A percentile compares a stretch with the other conserved stretches of the same genome.
Conservation (phyloP, 2,113 vertebrate genomes). For the Daboia siamensis region DNA sequence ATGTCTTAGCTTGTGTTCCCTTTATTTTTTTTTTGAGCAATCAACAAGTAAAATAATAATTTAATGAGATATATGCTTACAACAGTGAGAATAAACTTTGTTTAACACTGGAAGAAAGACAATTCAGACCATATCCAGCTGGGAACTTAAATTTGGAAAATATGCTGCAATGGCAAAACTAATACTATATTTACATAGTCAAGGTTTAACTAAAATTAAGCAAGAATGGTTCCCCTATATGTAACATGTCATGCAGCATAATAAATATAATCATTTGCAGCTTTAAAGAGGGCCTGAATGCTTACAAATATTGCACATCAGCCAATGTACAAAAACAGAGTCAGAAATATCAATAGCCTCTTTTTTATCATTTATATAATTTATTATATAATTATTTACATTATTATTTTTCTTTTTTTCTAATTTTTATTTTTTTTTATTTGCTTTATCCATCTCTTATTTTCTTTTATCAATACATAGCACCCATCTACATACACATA, state of each 20-base stretch:
- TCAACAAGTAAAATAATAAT: not conserved
- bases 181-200: not conserved
- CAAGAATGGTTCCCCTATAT: not conserved
- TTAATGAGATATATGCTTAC: not conserved
- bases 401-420: not conserved
- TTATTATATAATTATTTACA: too few relatives aligned
- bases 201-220: not conserved
- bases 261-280: too few relatives aligned
- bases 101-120: not conserved
- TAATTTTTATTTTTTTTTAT: not conserved
- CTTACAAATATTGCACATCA: too few relatives aligned
- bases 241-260: not conserved
- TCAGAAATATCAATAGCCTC: not conserved
- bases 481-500: not conserved
- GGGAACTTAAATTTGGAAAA: too few relatives aligned
- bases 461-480: not conserved
- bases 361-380: not conserved
- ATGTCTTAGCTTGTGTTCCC: too few relatives aligned
- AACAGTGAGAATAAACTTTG: not conserved
- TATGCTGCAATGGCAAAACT: too few relatives aligned
- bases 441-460: not conserved
- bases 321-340: not conserved
- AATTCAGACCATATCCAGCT: not conserved
- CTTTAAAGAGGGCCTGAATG: too few relatives aligned
- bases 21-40: too few relatives aligned